Conservation (phyloP, 2,797 vertebrate genomes). For the Spinus olivaceus region DNA sequence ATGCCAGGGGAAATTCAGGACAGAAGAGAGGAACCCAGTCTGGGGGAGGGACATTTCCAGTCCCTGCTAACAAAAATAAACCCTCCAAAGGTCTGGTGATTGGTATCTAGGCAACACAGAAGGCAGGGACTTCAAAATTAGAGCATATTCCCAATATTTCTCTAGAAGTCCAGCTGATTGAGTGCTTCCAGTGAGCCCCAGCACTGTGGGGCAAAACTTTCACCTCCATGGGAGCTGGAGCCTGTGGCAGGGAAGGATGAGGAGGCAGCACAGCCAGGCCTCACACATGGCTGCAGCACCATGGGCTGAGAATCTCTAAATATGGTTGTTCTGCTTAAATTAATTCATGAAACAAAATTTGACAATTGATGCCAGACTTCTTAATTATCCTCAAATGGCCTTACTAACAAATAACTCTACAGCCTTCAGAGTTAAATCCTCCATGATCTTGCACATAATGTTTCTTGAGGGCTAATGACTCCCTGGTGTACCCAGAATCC, state of each 20-base stretch:
- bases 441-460: rapidly evolving
- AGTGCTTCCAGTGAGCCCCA: neutral
- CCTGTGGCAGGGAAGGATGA: neutral
- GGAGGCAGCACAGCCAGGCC: neutral
- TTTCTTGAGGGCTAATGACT: neutral
- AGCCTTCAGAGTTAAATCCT: neutral
- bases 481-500: neutral
- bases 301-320: neutral
- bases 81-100: neutral
- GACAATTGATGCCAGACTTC: neutral
- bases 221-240: neutral
- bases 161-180: neutral
- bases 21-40: neutral
- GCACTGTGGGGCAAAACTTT: neutral
- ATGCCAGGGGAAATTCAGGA: neutral
- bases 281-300: neutral
- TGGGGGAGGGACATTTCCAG: neutral
- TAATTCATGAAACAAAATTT: neutral
- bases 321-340: neutral
- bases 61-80: neutral
- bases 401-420: neutral
- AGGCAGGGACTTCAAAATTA: neutral
- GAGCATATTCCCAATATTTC: neutral
- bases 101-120: constrained; percentile 36
- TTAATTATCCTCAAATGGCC: neutral